A percentile compares a stretch with the other conserved stretches of the same genome.
Conservation (phyloP, 2,888 invertebrate species). For the Amphipyra berbera region DNA sequence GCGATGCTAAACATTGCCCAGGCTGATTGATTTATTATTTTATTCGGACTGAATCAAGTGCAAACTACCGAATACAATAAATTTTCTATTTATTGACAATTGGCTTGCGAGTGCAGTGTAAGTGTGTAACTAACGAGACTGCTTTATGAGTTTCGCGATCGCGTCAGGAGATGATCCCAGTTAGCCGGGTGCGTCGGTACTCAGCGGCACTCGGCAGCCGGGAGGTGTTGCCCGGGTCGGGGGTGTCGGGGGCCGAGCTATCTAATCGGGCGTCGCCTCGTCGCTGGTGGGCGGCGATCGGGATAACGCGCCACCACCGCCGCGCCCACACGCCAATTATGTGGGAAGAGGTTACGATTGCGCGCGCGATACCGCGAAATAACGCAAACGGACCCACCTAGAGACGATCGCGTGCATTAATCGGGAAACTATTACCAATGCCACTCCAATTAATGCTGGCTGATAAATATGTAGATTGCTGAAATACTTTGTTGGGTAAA, state of each 20-base stretch:
- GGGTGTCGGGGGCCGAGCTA: slow-evolving; percentile 78
- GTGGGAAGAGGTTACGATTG: slow-evolving; percentile 89
- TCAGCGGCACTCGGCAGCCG: slow-evolving; percentile 68
- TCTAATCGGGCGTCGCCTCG: slow-evolving; percentile 85
- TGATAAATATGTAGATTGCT: slow-evolving; percentile 69
- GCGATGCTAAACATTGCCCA: background rate
- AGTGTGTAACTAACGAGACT: slow-evolving; percentile 61
- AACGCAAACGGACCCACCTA: slow-evolving; percentile 81
- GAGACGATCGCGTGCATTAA: slow-evolving; percentile 79
- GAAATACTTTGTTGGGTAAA: slow-evolving; percentile 54
- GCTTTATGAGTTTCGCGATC: slow-evolving; percentile 65
- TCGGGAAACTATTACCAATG: slow-evolving; percentile 81
- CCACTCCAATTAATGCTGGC: slow-evolving; percentile 78
- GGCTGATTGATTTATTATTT: slow-evolving; percentile 41
- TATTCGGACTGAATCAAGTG: slow-evolving; percentile 27
- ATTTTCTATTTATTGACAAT: slow-evolving; percentile 52
- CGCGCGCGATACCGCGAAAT: slow-evolving; percentile 79
- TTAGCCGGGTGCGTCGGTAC: slow-evolving; percentile 57
- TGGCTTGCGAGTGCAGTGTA: slow-evolving; percentile 39
- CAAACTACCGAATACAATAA: slow-evolving; percentile 41
- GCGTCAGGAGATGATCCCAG: slow-evolving; percentile 65
- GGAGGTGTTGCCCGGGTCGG: slow-evolving; percentile 77
- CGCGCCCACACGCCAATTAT: slow-evolving; percentile 89
- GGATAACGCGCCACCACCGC: slow-evolving; percentile 82
- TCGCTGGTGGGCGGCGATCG: slow-evolving; percentile 87